A percentile compares a stretch with the other conserved stretches of the same genome.
Evolutionary conservation across 2,113 vertebrate genomes (phyloP).

Genomic region (Centropristis striata): DNA sequence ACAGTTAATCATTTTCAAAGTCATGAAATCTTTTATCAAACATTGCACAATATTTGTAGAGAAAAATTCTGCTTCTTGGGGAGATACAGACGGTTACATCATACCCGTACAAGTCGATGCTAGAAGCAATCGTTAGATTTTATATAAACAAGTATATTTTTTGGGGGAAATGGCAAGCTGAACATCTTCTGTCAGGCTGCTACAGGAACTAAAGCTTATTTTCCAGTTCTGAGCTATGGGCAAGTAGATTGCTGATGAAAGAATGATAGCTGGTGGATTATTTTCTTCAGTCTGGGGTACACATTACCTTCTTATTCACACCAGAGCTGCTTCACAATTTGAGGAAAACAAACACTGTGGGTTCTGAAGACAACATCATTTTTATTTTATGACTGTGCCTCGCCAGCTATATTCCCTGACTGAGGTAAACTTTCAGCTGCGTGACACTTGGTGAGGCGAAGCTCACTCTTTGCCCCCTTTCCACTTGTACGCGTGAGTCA

Average conservation of each 20-base stretch:
- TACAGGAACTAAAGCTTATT: slow-evolving; percentile 2
- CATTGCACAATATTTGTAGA: not conserved
- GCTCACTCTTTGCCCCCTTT: not conserved
- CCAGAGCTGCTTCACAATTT: slow-evolving; percentile 54
- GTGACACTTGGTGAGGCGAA: slow-evolving; percentile 34
- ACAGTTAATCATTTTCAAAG: not conserved
- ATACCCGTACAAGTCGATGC: not conserved
- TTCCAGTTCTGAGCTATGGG: slow-evolving; percentile 18
- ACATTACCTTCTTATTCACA: slow-evolving; percentile 50
- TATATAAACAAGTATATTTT: not conserved
- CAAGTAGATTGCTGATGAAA: slow-evolving; percentile 41
- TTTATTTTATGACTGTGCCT: slow-evolving; percentile 62
- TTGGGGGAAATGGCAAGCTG: not conserved
- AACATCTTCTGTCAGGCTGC: slow-evolving; percentile 1
- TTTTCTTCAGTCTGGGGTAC: slow-evolving; percentile 42
- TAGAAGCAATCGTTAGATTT: not conserved
- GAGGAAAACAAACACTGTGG: slow-evolving; percentile 58
- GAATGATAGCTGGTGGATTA: slow-evolving; percentile 42
- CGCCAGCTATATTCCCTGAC: slow-evolving; percentile 43
- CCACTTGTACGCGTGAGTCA: not conserved
- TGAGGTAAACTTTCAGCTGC: slow-evolving; percentile 37
- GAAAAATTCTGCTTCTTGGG: not conserved
- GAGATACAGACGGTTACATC: not conserved
- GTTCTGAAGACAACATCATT: slow-evolving; percentile 65
- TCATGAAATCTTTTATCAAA: not conserved